Evolutionary conservation across 1,140 invertebrate species (phyloP), one percentile per base, ranked within the genome.

Genomic region (Drosophila sechellia): DNA sequence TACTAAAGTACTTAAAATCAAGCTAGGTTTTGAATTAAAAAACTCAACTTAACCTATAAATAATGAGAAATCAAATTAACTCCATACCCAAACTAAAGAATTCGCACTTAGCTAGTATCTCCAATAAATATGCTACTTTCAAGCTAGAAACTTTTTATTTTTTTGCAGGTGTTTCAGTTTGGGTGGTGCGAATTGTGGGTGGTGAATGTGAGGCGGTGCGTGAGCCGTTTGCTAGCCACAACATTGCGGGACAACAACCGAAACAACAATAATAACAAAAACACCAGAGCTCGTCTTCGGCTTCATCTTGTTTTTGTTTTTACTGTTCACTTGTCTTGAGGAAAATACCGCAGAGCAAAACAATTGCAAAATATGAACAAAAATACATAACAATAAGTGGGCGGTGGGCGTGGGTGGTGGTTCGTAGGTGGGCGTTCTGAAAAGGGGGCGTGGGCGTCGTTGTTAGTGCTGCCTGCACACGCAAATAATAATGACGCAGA

Each of bases 361-460:
- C 84, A 87, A 87, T 87, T 89, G 79, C 85, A 86, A 86, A 87
- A 87, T 85, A 85, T 84, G 81, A 81, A 63, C 74, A 81, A 81
- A 86, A 72, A 56, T 70, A 86, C 68, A 65, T 50, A 71, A 68
- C 45, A 63, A 69, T 55, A 54, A 22, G 55, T 52, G 20, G 53
- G 22, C 13, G 12, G 39, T 20, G 2, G n/a, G 17, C 10, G 17
- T 15, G 35, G 59, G 45, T 43, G 64, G 17, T 15, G 42, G 8
- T 27, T 49, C 49, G 46, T 45, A 58, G 12, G 52, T 71, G 77
- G 77, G 77, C 45, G 57, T 40, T 25, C 11, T 37, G 54, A 43
- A 54, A 50, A 43, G 55, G 55, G 46, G 54, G 78, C 72, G 79
- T 81, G 61, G 68, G 79, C 79, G 63, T 42, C 11, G 37, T 27